These are phyloP conservation scores for Oikopleura albicans DNA, from an alignment of 23 tunicate genomes.

Conservation along the genomic window DNA sequence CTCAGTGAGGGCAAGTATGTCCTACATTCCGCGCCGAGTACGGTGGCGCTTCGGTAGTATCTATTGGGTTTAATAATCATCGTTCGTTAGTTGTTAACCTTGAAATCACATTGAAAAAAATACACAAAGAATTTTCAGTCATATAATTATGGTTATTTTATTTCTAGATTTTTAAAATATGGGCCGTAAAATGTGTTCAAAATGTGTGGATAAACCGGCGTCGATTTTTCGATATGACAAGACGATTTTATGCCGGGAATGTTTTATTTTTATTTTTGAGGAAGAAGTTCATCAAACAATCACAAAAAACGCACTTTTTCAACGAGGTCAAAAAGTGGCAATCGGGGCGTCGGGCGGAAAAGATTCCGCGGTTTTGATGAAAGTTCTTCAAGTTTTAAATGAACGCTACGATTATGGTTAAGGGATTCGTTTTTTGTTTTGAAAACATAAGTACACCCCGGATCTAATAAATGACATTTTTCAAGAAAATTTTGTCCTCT, in stretches of 20 bases:
- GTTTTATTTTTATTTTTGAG: conserved; percentile 73
- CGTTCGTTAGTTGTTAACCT: neutral
- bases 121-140: neutral
- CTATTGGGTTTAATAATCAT: neutral
- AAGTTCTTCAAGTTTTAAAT: conserved; percentile 47
- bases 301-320: conserved; percentile 31
- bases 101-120: neutral
- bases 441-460: too few species aligned
- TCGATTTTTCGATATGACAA: neutral
- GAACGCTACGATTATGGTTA: conserved; percentile 59
- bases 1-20: neutral
- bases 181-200: neutral
- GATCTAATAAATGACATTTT: too few species aligned
- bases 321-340: conserved; percentile 69
- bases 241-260: conserved; percentile 39
- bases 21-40: neutral
- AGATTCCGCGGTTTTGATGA: conserved; percentile 78
- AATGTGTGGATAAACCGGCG: neutral
- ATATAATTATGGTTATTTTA: neutral
- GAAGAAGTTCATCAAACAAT: conserved; percentile 80
- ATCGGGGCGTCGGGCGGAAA: conserved; percentile 97
- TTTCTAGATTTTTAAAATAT: too few species aligned
- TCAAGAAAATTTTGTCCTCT: too few species aligned
- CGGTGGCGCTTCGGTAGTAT: neutral
- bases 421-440: too few species aligned